phyloP scores from a whole-genome alignment of 2,113 vertebrate genomes.

The Recurvirostra avosetta region DNA sequence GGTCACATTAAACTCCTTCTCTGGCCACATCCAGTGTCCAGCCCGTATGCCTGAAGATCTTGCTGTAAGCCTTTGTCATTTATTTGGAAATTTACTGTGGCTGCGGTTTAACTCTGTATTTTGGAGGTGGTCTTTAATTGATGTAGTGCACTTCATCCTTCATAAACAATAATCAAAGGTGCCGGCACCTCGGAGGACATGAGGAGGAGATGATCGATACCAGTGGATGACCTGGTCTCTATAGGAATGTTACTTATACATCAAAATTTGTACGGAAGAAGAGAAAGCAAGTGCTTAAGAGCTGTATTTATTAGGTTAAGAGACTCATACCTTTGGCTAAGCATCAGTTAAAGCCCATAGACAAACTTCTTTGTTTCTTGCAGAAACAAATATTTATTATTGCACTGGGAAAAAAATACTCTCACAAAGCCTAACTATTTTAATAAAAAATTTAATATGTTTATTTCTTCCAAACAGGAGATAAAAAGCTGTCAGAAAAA shows the following conservation, averaged over 20 bases:
- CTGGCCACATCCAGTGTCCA: slow-evolving; percentile 55
- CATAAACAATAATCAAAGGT: neutral
- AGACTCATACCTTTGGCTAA: slow-evolving; percentile 48
- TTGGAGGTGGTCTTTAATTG: neutral
- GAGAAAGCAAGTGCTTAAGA: neutral
- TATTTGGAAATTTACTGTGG: slow-evolving; percentile 38
- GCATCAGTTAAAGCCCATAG: slow-evolving; percentile 1
- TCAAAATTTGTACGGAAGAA: neutral
- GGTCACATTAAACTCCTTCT: slow-evolving; percentile 49
- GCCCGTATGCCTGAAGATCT: slow-evolving; percentile 56
- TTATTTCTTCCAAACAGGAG: slow-evolving; percentile 68
- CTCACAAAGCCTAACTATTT: slow-evolving; percentile 59
- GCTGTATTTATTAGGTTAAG: neutral
- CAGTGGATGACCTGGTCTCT: neutral
- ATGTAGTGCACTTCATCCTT: neutral
- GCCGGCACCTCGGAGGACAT: neutral
- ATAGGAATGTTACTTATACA: neutral
- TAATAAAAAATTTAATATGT: slow-evolving; percentile 63
- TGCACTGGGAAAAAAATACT: slow-evolving; percentile 19
- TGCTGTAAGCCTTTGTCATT: slow-evolving; percentile 41
- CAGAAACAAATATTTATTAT: slow-evolving; percentile 69
- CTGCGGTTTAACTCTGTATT: slow-evolving; percentile 7
- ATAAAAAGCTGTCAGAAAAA: slow-evolving; percentile 68
- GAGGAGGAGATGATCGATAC: neutral
- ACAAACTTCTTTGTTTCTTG: slow-evolving; percentile 55